Conservation (phyloP, 2,797 vertebrate species). For the Coracias cyanogaster region DNA sequence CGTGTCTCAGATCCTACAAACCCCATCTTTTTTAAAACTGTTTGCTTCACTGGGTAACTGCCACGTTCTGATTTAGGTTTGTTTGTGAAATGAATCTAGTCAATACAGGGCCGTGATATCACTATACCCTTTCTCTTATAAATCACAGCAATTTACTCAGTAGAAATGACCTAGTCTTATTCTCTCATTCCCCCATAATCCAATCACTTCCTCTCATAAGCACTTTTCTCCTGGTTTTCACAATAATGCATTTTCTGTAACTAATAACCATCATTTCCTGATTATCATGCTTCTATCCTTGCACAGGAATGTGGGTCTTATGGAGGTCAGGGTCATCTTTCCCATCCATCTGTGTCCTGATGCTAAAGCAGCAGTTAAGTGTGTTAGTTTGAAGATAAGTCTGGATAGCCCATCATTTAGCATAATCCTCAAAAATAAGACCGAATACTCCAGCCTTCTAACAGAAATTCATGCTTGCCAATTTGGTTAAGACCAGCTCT, state of each 20-base stretch:
- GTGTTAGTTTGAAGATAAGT: slow-evolving; percentile 79
- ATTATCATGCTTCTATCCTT: slow-evolving; percentile 99
- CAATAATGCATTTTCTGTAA: slow-evolving; percentile 99
- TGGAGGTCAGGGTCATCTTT: slow-evolving; percentile 86
- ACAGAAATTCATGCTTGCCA: slow-evolving; percentile 69
- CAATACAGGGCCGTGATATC: slow-evolving; percentile 85
- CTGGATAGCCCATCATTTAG: slow-evolving; percentile 93
- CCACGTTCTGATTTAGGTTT: slow-evolving; percentile 89
- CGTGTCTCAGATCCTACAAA: neutral
- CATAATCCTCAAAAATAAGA: slow-evolving; percentile 75
- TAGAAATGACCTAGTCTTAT: slow-evolving; percentile 82
- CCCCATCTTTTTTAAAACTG: slow-evolving; percentile 66
- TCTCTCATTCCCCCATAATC: slow-evolving; percentile 90
- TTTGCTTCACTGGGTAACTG: slow-evolving; percentile 81
- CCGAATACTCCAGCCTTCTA: neutral
- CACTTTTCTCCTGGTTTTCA: slow-evolving; percentile 87
- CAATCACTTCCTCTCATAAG: slow-evolving; percentile 96
- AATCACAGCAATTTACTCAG: slow-evolving; percentile 97
- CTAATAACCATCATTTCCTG: slow-evolving; percentile 99
- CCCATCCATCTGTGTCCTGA: slow-evolving; percentile 85
- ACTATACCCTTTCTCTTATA: slow-evolving; percentile 89
- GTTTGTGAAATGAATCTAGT: slow-evolving; percentile 92
- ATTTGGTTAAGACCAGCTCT: neutral
- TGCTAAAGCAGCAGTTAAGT: slow-evolving; percentile 77
- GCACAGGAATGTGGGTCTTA: slow-evolving; percentile 91